Evolutionary conservation across 2,888 invertebrate genomes (phyloP), one percentile per base, ranked within the genome.

Genomic region (Drosophila vallismaia): DNA sequence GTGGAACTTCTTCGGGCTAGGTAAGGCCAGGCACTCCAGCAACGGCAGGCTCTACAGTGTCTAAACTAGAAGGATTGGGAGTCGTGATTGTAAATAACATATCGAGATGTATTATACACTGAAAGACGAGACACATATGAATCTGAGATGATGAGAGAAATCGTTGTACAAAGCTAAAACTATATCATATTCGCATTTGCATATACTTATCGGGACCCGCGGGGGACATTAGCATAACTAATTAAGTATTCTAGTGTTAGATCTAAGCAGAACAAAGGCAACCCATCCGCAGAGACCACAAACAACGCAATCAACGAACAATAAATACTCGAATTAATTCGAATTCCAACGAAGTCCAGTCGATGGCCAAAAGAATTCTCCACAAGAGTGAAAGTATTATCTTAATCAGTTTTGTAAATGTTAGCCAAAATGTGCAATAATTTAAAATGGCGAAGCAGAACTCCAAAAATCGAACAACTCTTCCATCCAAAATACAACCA

Each of bases 1-100:
- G 31, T 89, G 88, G 89, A 88, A 87, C 54, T 80, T 90, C 59
- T 79, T 90, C 36, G 84, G 88, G 0, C 71, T 83, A 42, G 76
- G 78, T 44, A 89, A 76, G 38, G 54, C 64, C 4, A 71, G 55
- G 49, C 70, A 49, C 26, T 40, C 36, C 49, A 57, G 40, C 55
- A 78, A 76, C 12, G 66, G 67, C 0, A 64, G 67, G 9, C 52
- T 84, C 0, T 84, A 82, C 26, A 85, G 52, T 10, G 83, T 85
- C 6, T 85, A 70, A 40, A 12, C 4, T 26, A 29, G 28, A 10
- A 10, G 12, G 9, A 28, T 28, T 4, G 48, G 59, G 40, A 33
- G n/a, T 40, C 58, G 66, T 19, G 42, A 42, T 40, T 84, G 86
- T 84, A 86, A 72, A 79, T 84, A 79, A 79, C 84, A 85, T 84